Base-by-base conservation (phyloP, 2,888 invertebrate species). In the Syrphus vitripennis region DNA sequence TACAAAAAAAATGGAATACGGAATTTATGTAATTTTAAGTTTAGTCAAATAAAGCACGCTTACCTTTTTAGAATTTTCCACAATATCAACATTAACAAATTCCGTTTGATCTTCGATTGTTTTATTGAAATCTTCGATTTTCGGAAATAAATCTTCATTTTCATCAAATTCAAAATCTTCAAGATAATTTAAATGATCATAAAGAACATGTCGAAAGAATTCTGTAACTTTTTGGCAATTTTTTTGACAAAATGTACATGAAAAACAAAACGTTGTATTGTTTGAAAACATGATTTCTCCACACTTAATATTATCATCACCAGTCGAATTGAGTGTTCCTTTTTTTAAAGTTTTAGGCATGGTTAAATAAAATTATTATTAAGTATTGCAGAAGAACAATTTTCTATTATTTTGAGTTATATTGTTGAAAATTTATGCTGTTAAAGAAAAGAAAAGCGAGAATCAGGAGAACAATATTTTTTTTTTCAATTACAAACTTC, bases 171-270 rank as follows among this genome's bases (percentile, higher is more conserved):
- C 65, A 42, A 71, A 82, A 0, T 87, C 87, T 9, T 87, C 82
- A 0, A 83, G 48, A 34, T 87, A 87, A 42, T 83, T 87, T 7
- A 87, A 59, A 21, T 87, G 87, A 48, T 87, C 87, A n/a, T 83
- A 83, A 24, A 87, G 82, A 45, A 87, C 53, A 53, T 87, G 87
- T 29, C 78, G 65, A 40, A 70, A 83, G 29, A 87, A 87, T 26
- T 87, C 87, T 3, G 45, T 53, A 34, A 83, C 37, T 71, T 79
- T 87, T 14, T 45, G 10, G 45, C 63, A 83, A 48, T 59, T 31
- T 61, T 26, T 67, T 21, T 70, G 50, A 31, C 87, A 87, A 75
- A 83, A 87, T 55, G 71, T 9, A n/a, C 87, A 87, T 6, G 75
- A 29, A 61, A 83, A 79, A 65, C 71, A 67, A 61, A 87, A 87